Conservation (phyloP, 1,140 invertebrate genomes). For the Lerema accius region DNA sequence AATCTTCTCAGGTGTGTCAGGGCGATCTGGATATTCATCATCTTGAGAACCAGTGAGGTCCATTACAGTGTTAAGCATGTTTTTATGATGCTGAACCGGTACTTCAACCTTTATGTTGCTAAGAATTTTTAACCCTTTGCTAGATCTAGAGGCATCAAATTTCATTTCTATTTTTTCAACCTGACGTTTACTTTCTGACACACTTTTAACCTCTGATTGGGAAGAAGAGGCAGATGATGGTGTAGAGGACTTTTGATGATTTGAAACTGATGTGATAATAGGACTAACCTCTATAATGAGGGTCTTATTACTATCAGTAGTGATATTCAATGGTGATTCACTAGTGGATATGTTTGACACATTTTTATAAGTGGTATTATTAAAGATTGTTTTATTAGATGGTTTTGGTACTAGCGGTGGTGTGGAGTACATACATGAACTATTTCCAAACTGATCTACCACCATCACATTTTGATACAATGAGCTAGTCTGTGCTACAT, state of each 20-base stretch:
- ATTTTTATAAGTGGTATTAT: slow-evolving; percentile 39
- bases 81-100: slow-evolving; percentile 74
- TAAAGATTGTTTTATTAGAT: slow-evolving; percentile 51
- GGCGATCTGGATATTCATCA: slow-evolving; percentile 52
- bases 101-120: slow-evolving; percentile 82
- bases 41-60: slow-evolving; percentile 75
- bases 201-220: neutral
- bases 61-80: slow-evolving; percentile 74
- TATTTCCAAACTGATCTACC: slow-evolving; percentile 73
- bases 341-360: slow-evolving; percentile 43
- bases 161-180: slow-evolving; percentile 48
- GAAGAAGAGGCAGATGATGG: slow-evolving; percentile 2
- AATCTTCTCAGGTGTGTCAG: slow-evolving; percentile 62
- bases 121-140: slow-evolving; percentile 78
- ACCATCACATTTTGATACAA: slow-evolving; percentile 80
- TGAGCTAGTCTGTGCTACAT: slow-evolving; percentile 63
- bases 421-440: slow-evolving; percentile 69
- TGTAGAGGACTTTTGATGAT: slow-evolving; percentile 20
- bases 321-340: slow-evolving; percentile 45
- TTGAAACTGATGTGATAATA: slow-evolving; percentile 44
- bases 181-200: slow-evolving; percentile 27
- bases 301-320: slow-evolving; percentile 66
- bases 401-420: slow-evolving; percentile 60
- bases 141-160: slow-evolving; percentile 50
- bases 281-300: slow-evolving; percentile 73